phyloP scores from a whole-genome alignment of 2,797 vertebrate species.

The Picus viridis region DNA sequence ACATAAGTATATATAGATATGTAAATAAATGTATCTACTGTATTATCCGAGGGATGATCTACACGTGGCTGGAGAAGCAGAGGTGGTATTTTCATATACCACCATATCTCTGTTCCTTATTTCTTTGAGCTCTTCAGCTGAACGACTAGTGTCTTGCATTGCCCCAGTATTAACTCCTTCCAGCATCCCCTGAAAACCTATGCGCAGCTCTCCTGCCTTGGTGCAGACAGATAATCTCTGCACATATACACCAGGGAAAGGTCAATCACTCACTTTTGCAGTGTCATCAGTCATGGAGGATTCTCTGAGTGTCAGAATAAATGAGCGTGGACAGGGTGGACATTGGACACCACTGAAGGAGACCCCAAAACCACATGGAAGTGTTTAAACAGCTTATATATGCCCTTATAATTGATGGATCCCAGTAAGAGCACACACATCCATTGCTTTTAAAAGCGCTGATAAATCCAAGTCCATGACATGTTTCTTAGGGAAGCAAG shows the following conservation, averaged over 20 bases:
- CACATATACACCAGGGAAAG: neutral
- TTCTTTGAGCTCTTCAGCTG: neutral
- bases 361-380: slow-evolving; percentile 52
- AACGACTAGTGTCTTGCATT: neutral
- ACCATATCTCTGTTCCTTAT: neutral
- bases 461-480: slow-evolving; percentile 25
- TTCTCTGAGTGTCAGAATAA: slow-evolving; percentile 7
- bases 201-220: neutral
- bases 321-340: neutral
- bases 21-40: neutral
- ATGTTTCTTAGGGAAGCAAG: slow-evolving; percentile 9
- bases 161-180: neutral
- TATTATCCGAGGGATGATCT: neutral
- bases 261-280: neutral
- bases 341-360: neutral
- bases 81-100: neutral
- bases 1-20: neutral
- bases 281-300: neutral
- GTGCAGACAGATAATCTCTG: neutral
- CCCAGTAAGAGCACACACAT: neutral
- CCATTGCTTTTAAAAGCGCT: slow-evolving; percentile 21
- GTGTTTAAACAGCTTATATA: slow-evolving; percentile 18
- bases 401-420: slow-evolving; percentile 10
- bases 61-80: neutral
- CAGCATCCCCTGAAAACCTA: neutral